Percentiles rank a stretch among this genome's conserved stretches.
These are phyloP conservation scores for Tridacna crocea DNA, from an alignment of 2,888 invertebrate genomes.

Conservation along the genomic window DNA sequence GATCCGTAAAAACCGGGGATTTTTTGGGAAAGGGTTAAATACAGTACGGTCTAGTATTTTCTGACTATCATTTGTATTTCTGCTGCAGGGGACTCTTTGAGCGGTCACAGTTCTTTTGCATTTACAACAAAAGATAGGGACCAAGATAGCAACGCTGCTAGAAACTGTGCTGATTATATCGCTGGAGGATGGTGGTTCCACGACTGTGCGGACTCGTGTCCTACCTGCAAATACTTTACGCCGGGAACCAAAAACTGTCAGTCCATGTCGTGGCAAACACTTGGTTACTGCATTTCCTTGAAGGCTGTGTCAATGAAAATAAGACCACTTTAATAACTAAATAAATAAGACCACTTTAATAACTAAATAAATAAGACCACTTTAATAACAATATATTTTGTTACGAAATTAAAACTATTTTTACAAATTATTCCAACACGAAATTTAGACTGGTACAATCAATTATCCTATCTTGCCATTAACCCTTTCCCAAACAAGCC, in stretches of 20 bases:
- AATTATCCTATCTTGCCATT: too few relatives aligned
- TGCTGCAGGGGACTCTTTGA: slow-evolving; percentile 46
- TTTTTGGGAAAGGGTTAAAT: too few relatives aligned
- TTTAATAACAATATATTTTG: slow-evolving; percentile 28
- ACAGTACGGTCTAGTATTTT: too few relatives aligned
- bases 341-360: slow-evolving; percentile 53
- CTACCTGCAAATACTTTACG: slow-evolving; percentile 45
- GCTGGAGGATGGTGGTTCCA: slow-evolving; percentile 58
- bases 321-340: slow-evolving; percentile 41
- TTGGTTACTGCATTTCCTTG: slow-evolving; percentile 49
- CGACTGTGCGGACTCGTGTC: slow-evolving; percentile 52
- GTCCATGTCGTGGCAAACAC: slow-evolving; percentile 53
- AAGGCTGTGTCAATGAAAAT: slow-evolving; percentile 47
- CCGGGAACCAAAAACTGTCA: slow-evolving; percentile 49
- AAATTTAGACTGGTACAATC: too few relatives aligned
- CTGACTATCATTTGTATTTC: too few relatives aligned
- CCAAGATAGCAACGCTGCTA: slow-evolving; percentile 32
- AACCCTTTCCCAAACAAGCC: too few relatives aligned
- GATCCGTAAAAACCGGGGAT: too few relatives aligned
- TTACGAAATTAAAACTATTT: too few relatives aligned
- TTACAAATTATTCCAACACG: too few relatives aligned
- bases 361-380: slow-evolving; percentile 39
- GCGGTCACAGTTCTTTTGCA: slow-evolving; percentile 41
- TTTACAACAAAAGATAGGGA: slow-evolving; percentile 47
- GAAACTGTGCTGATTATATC: slow-evolving; percentile 42